Evolutionary conservation across 2,888 invertebrate genomes (phyloP).

Genomic region (Pammene fasciana): DNA sequence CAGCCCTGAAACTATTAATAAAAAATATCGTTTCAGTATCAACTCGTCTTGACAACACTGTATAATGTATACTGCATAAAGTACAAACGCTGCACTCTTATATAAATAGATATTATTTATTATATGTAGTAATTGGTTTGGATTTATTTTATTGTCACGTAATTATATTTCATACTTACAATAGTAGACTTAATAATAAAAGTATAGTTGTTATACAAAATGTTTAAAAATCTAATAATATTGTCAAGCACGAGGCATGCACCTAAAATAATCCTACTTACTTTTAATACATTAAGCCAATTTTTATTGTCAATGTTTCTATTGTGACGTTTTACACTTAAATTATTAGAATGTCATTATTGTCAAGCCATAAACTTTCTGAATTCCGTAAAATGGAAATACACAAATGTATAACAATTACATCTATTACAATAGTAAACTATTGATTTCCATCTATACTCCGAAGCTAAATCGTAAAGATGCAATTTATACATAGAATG

Average conservation of each 20-base stretch:
- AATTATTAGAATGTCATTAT: constrained; percentile 16
- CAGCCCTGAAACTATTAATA: background rate
- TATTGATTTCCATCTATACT: constrained; percentile 27
- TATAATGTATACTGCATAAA: constrained; percentile 13
- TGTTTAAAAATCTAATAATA: constrained; percentile 38
- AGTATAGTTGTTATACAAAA: constrained; percentile 37
- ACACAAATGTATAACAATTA: constrained; percentile 33
- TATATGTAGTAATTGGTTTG: constrained; percentile 17
- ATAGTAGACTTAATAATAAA: constrained; percentile 37
- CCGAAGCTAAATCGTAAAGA: constrained; percentile 55
- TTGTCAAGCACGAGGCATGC: constrained; percentile 58
- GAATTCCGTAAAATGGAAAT: constrained; percentile 45
- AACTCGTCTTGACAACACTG: background rate
- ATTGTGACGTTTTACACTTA: constrained; percentile 44
- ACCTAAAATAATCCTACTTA: constrained; percentile 46
- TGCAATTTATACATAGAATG: constrained; percentile 53
- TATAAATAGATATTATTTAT: background rate
- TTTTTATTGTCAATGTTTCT: constrained; percentile 62
- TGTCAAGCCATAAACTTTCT: constrained; percentile 43
- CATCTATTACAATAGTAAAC: constrained; percentile 36
- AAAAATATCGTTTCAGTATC: background rate
- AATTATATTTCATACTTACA: constrained; percentile 15
- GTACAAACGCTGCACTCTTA: constrained; percentile 8
- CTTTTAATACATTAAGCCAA: constrained; percentile 45
- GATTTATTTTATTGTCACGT: constrained; percentile 23